A percentile compares a stretch with the other conserved stretches of the same genome.
Evolutionary conservation across 2,797 vertebrate genomes (phyloP).

Genomic region (Alcedo quadribrachys): DNA sequence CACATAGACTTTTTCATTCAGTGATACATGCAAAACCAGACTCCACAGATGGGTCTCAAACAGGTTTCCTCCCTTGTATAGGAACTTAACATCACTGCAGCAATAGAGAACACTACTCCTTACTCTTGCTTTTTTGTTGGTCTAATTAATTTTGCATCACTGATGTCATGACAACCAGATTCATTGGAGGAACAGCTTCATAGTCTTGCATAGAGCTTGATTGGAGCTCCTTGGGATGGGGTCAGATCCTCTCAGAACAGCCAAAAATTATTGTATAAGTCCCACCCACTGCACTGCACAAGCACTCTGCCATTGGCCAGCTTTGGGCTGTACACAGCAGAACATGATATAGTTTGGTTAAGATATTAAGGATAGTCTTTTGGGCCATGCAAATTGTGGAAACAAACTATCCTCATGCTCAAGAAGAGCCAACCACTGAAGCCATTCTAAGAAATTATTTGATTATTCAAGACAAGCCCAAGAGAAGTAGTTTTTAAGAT

Average conservation of each 20-base stretch:
- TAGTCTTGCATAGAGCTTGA: neutral
- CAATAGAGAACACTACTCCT: neutral
- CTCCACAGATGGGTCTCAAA: neutral
- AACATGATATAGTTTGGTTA: neutral
- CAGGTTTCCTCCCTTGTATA: neutral
- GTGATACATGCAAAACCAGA: neutral
- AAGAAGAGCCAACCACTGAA: neutral
- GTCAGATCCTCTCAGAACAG: neutral
- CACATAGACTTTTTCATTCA: neutral
- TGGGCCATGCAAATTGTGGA: neutral
- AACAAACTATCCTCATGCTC: neutral
- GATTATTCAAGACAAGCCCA: neutral
- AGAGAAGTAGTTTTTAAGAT: neutral
- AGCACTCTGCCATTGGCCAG: neutral
- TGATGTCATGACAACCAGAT: neutral
- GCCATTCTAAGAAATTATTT: neutral
- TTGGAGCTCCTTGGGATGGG: neutral
- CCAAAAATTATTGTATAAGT: neutral
- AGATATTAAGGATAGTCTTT: neutral
- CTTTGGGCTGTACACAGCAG: neutral
- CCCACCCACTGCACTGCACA: rapidly evolving
- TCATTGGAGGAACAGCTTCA: neutral
- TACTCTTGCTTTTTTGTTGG: neutral
- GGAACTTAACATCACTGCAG: neutral
- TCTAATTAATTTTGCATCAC: neutral